Percentiles rank a stretch among this genome's conserved stretches.
These are phyloP conservation scores for Chrysocyon brachyurus DNA, from an alignment of 2,797 vertebrate species.

Conservation along the genomic window DNA sequence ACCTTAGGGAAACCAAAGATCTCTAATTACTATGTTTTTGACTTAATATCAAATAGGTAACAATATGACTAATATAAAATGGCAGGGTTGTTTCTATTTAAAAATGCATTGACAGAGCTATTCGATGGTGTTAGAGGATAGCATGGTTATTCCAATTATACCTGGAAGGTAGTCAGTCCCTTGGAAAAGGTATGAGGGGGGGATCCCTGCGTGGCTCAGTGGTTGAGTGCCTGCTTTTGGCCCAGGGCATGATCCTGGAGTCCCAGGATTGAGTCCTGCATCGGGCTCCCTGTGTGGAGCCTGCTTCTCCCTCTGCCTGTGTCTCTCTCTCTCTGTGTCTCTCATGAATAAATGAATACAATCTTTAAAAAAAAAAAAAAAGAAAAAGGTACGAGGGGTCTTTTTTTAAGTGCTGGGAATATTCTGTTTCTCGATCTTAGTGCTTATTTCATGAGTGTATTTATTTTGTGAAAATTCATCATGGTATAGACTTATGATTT, in stretches of 20 bases:
- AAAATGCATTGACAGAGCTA: background rate
- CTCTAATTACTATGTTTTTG: background rate
- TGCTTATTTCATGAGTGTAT: background rate
- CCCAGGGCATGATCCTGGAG: too few relatives aligned
- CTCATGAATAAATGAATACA: too few relatives aligned
- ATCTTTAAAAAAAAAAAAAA: too few relatives aligned
- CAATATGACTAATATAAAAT: background rate
- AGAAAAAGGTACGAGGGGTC: background rate
- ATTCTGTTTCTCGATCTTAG: background rate
- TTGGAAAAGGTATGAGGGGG: background rate
- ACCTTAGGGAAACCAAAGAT: background rate
- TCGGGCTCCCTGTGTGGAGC: too few relatives aligned
- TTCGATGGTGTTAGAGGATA: background rate
- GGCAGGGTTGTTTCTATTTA: background rate
- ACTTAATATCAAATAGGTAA: background rate
- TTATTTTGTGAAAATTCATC: conserved; percentile 24
- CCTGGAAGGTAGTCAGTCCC: background rate
- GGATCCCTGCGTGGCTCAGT: too few relatives aligned
- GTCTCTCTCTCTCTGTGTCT: too few relatives aligned
- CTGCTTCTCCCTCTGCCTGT: too few relatives aligned
- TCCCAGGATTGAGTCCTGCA: too few relatives aligned
- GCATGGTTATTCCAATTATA: background rate
- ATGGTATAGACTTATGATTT: background rate
- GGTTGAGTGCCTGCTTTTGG: too few relatives aligned
- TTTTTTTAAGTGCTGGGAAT: background rate